Percentiles rank a stretch among this genome's conserved stretches.
Evolutionary conservation across 2,797 vertebrate species (phyloP).

Genomic region (Hafferia zeledoni): DNA sequence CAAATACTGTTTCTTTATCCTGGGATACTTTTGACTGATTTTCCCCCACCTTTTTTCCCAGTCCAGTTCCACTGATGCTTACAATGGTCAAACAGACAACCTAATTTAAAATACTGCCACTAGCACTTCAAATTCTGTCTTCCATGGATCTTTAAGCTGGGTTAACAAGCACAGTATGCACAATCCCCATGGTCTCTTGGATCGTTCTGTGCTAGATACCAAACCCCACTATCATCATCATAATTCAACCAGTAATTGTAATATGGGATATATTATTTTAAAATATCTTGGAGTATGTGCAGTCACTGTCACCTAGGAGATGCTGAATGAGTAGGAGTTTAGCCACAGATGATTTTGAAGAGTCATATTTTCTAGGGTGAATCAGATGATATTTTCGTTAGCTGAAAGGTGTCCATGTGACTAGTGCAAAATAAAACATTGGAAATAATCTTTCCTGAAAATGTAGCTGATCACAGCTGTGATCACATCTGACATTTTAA

Average conservation of each 20-base stretch:
- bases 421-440: background rate
- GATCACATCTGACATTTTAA: background rate
- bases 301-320: slow-evolving; percentile 62
- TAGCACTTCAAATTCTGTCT: background rate
- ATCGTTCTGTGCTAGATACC: background rate
- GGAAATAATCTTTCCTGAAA: background rate
- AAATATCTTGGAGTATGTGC: background rate
- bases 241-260: slow-evolving; percentile 1
- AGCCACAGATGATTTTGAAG: background rate
- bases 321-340: slow-evolving; percentile 47
- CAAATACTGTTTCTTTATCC: background rate
- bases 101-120: background rate
- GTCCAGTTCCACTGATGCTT: background rate
- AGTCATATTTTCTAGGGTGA: background rate
- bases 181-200: background rate
- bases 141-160: background rate
- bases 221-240: background rate
- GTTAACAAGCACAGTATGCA: background rate
- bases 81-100: background rate
- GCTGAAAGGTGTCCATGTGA: background rate
- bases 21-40: background rate
- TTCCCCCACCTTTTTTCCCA: background rate
- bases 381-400: background rate
- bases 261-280: slow-evolving; percentile 22
- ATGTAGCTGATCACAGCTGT: background rate